Evolutionary conservation across 2,113 vertebrate genomes (phyloP).

Genomic region (Piaya cayana): DNA sequence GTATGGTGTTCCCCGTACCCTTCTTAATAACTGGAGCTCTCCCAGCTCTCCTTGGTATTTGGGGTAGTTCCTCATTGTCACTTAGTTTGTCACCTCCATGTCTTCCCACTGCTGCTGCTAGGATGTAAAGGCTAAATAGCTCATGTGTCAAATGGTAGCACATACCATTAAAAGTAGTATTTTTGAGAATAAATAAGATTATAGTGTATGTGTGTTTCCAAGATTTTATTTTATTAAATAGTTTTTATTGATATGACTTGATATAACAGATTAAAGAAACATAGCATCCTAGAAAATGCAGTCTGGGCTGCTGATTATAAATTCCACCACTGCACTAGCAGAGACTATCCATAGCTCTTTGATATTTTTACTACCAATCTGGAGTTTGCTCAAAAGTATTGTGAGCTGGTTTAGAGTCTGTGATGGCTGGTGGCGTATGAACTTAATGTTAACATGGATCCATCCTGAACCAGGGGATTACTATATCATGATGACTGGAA

Average conservation of each 20-base stretch:
- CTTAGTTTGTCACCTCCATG: not conserved
- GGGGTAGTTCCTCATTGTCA: not conserved
- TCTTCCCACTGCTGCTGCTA: not conserved
- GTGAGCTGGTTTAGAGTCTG: not conserved
- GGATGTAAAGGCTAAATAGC: not conserved
- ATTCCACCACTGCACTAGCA: not conserved
- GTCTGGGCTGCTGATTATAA: not conserved
- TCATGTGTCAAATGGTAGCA: not conserved
- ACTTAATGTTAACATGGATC: not conserved
- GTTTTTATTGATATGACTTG: not conserved
- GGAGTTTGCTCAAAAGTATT: not conserved
- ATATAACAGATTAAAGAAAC: not conserved
- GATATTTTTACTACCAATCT: not conserved
- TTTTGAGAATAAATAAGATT: not conserved
- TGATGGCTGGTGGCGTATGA: rapidly evolving
- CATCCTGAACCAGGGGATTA: not conserved
- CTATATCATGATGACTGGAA: not conserved
- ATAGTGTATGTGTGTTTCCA: not conserved
- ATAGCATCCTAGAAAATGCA: not conserved
- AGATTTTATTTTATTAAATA: not conserved
- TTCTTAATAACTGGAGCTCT: not conserved
- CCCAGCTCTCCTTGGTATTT: not conserved
- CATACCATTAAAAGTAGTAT: not conserved
- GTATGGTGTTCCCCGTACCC: not conserved
- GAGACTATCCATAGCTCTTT: not conserved